Base-by-base conservation (phyloP, 2,113 vertebrate genomes). In the Silurus asotus region DNA sequence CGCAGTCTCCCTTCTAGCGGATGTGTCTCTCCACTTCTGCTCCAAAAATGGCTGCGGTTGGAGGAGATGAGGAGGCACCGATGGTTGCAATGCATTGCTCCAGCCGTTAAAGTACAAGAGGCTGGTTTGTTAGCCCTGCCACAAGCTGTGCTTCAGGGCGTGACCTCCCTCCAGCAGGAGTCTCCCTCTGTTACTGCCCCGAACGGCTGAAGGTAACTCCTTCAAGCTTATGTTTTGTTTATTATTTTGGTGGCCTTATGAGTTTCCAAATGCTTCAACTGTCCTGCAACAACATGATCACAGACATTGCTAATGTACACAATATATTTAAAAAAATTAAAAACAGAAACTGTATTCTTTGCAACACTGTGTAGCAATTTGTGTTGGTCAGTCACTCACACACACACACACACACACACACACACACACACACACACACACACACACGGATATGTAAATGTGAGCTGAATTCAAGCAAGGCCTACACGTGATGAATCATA, bases 401-500 rank as follows among this genome's bases (percentile, higher is more conserved):
- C 53, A 28, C 69, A 10, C 72, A 75, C 49, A 80, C 56, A 59
- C 25, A 23, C 17, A 61, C 17, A 23, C 28, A 37, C 28, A 37
- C 28, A 37, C 28, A 37, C 56, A 61, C 8, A 45, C 28, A 8
- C n/a, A 28, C 53, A 28, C 69, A 10, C 72, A 75, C 49, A 80
- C 56, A 59, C 25, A 23, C 17, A 61, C 17, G 13, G 7, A 81
- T 64, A 53, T 65, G 79, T 51, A 81, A 81, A 81, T 64, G 8
- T 23, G 59, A 45, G 76, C 76, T 23, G 79, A 81, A 81, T 81
- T 23, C 28, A 55, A 48, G 4, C 2, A 0, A 64, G 23, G 59
- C 79, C 79, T 64, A 81, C 79, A 81, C 13, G 8, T 89, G 79
- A 83, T 89, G 88, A 89, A 80, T 89, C 88, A 89, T 87, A 65